These are phyloP conservation scores for Aphelinus certus DNA, from an alignment of 1,140 invertebrate genomes.

Conservation along the genomic window DNA sequence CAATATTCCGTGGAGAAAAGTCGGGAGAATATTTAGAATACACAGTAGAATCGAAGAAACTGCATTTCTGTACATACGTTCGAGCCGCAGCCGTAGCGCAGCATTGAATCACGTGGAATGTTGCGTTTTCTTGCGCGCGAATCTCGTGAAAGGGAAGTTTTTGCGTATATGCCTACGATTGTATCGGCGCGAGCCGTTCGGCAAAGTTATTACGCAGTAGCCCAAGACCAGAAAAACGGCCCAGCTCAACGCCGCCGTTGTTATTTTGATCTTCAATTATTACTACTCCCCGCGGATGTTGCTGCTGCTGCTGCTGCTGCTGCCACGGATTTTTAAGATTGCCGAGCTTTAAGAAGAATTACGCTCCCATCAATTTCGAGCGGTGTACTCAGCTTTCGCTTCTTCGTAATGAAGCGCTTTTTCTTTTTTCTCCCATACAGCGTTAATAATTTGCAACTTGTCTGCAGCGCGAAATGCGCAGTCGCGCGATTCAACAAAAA, in stretches of 20 bases:
- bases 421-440: too few species aligned
- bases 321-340: slow-evolving; percentile 13
- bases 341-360: slow-evolving; percentile 28
- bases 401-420: too few species aligned
- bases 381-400: neutral
- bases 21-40: too few species aligned
- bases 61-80: too few species aligned
- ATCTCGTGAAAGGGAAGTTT: neutral
- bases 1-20: too few species aligned
- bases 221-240: too few species aligned
- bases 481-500: too few species aligned
- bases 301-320: neutral
- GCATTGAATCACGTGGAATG: neutral
- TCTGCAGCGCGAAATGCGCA: too few species aligned
- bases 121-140: neutral
- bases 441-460: too few species aligned
- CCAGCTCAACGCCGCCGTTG: neutral
- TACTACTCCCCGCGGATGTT: neutral
- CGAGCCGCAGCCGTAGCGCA: too few species aligned
- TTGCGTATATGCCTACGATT: neutral
- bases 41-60: too few species aligned
- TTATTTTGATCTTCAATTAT: slow-evolving; percentile 13
- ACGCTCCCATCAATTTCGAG: slow-evolving; percentile 28
- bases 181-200: neutral
- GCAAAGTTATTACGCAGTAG: too few species aligned